Percentiles rank a stretch among this genome's conserved stretches.
phyloP scores from a whole-genome alignment of 2,888 invertebrate genomes.

The Apotomis turbidana region DNA sequence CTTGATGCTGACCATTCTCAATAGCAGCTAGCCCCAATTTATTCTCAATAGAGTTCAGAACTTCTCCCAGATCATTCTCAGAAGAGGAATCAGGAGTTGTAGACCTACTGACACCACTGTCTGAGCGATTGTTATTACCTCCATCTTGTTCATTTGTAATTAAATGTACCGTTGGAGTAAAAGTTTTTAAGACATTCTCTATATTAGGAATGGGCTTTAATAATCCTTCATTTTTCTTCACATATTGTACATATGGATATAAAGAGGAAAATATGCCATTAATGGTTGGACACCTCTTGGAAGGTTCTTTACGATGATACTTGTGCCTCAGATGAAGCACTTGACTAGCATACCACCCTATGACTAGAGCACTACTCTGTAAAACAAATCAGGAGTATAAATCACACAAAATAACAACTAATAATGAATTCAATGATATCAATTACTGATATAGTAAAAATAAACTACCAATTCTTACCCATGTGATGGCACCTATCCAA shows the following conservation, averaged over 20 bases:
- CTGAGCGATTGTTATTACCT: conserved; percentile 46
- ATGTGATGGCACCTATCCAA: conserved; percentile 82
- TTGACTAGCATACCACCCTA: conserved; percentile 86
- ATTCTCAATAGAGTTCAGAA: conserved; percentile 85
- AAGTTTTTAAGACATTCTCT: conserved; percentile 57
- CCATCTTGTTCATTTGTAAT: conserved; percentile 69
- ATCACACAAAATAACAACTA: neutral
- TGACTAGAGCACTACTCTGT: conserved; percentile 85
- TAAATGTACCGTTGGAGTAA: conserved; percentile 68
- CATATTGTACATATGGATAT: conserved; percentile 57
- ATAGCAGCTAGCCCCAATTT: conserved; percentile 84
- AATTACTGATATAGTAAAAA: conserved; percentile 33
- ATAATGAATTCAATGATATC: neutral
- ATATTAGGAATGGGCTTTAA: conserved; percentile 57
- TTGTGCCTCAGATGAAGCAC: conserved; percentile 74
- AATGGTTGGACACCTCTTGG: conserved; percentile 51
- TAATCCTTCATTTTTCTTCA: conserved; percentile 55
- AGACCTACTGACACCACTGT: conserved; percentile 47
- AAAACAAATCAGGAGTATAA: conserved; percentile 10
- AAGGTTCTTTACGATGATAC: conserved; percentile 51
- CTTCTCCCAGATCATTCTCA: conserved; percentile 75
- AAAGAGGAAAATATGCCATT: conserved; percentile 58
- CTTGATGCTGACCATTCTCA: conserved; percentile 80
- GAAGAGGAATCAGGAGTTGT: conserved; percentile 58
- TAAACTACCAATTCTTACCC: conserved; percentile 63